Evolutionary conservation across 2,888 invertebrate genomes (phyloP), one percentile per base, ranked within the genome.

Genomic region (Platycheirus rosarum): DNA sequence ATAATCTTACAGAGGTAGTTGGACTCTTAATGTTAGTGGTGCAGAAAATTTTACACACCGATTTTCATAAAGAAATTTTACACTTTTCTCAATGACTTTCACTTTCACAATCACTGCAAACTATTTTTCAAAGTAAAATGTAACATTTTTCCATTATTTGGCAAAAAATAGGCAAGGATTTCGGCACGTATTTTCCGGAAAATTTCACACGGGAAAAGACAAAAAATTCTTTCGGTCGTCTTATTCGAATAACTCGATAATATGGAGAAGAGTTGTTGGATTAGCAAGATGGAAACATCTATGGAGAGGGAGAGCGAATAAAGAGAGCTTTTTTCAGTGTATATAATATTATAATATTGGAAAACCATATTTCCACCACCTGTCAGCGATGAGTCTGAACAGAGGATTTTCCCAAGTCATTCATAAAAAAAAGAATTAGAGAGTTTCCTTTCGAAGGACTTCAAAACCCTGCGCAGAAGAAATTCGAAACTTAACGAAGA

Each of bases 221-320:
- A 63, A 73, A 82, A 77, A 73, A 57, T 42, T 68, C 77, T 71
- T 71, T 82, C 68, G 37, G 62, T 69, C 49, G 35, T 65, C 66
- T 71, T 73, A 63, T 77, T 77, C 77, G 77, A 77, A 82, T 73
- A 82, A 82, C 77, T 82, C 77, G 77, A 82, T 82, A 82, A 82
- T 82, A 68, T 77, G 71, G 77, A 66, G 77, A n/a, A 51, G 77
- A 63, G 68, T 49, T 77, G 55, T 73, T 68, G 18, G 65, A 40
- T 57, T 68, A 48, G 20, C 68, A 73, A 77, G 68, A 82, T 77
- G 62, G 32, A 62, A 66, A 62, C 42, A 68, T 55, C 65, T 29
- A 53, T 44, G 23, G 44, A 69, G 49, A 63, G 13, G 13, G 40
- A 62, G 51, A 55, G 48, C 14, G 57, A 70, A 51, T 16, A 44